These are phyloP conservation scores for Cerastis rubricosa DNA, from an alignment of 2,888 invertebrate genomes.

Conservation along the genomic window DNA sequence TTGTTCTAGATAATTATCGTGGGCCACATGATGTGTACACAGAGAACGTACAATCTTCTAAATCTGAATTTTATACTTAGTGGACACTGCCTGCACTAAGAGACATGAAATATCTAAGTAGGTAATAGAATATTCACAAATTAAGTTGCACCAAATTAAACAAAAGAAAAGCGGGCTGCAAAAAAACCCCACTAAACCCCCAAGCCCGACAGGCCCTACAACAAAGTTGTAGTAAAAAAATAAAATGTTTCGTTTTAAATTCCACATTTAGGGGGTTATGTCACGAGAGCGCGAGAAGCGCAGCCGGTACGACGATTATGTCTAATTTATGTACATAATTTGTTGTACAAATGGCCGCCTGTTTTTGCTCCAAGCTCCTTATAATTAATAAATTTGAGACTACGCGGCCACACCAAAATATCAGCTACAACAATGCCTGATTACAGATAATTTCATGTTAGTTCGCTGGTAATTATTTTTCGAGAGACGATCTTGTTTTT, in stretches of 20 bases:
- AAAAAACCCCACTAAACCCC: not conserved
- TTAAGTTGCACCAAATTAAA: conserved; percentile 9
- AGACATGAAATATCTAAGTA: not conserved
- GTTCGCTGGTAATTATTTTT: conserved; percentile 5
- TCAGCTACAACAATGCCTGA: conserved; percentile 49
- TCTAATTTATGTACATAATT: conserved; percentile 80
- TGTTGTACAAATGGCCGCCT: conserved; percentile 69
- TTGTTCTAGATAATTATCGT: not conserved
- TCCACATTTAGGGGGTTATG: conserved; percentile 63
- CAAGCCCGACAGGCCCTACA: conserved; percentile 31
- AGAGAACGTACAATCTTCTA: not conserved
- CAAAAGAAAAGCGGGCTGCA: not conserved
- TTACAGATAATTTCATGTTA: conserved; percentile 34
- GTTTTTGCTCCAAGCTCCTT: conserved; percentile 70
- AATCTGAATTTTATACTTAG: not conserved
- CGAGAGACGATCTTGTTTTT: not conserved
- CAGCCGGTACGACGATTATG: conserved; percentile 73
- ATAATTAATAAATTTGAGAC: conserved; percentile 71
- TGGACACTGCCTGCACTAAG: not conserved
- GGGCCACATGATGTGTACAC: not conserved
- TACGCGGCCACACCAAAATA: conserved; percentile 50
- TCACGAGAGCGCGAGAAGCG: conserved; percentile 63
- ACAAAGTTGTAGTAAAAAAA: conserved; percentile 50
- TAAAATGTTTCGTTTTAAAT: conserved; percentile 66
- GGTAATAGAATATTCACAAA: not conserved